Base-by-base conservation (phyloP, 2,113 vertebrate species). In the Myodes glareolus region DNA sequence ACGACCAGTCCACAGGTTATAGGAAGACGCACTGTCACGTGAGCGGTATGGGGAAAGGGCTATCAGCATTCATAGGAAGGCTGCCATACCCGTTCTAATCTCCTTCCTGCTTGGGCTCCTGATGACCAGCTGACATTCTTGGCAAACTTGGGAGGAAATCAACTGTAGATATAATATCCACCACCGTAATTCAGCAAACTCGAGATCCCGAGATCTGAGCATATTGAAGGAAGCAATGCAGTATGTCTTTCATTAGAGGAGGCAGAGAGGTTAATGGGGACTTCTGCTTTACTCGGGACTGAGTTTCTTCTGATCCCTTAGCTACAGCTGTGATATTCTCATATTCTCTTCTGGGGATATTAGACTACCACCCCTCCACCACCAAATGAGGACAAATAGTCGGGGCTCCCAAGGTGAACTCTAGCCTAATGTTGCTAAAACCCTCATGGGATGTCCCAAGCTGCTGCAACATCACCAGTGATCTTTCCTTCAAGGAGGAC, bases 181-280 rank as follows among this genome's bases (percentile, higher is more conserved):
- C 96, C 76, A 93, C 93, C 95, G 92, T 96, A 96, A 97, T 97
- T 96, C 91, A 90, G 92, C 84, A 93, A 96, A 98, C 96, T 92
- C 92, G 96, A 97, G 96, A 97, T 95, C 80, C 96, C 96, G 97
- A 97, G 97, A 97, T 95, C 96, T 97, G 97, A 97, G 96, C 93
- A 65, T 96, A 93, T 95, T 85, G 86, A 89, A 97, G 97, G 98
- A 98, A 98, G 95, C 95, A 92, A 94, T 72, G 91, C 73, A 75
- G 95, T 88, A 94, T 98, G 98, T 97, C 97, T 98, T 98, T 97
- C 97, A 98, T 97, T 98, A 98, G 92, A 80, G 92, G 91, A 96
- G 97, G 96, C 96, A 91, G 70, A 95, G 96, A 97, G 98, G 98
- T 97, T 97, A 98, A 96, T 96, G 96, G 97, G 76, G 94, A 92